These are phyloP conservation scores for Chrysotoxum bicinctum DNA, from an alignment of 2,888 invertebrate species.

Conservation along the genomic window DNA sequence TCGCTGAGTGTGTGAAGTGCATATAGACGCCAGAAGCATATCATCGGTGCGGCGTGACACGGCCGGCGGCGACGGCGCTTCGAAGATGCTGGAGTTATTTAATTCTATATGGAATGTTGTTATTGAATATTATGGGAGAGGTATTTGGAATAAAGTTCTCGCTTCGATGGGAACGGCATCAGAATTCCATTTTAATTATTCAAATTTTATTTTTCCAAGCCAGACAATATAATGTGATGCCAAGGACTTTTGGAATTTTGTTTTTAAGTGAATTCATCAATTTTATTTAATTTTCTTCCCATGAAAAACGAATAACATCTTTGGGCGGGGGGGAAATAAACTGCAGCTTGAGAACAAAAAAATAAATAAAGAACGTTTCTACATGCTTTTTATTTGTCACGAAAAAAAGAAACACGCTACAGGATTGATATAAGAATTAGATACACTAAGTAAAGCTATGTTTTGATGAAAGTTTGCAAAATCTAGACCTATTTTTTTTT, in stretches of 20 bases:
- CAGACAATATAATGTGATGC: neutral
- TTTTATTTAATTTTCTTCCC: neutral
- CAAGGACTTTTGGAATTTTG: conserved; percentile 16
- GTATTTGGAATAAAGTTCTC: conserved; percentile 14
- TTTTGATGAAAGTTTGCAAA: too few species aligned
- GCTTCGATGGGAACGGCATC: conserved; percentile 15
- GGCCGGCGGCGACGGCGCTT: conserved; percentile 13
- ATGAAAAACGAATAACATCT: neutral
- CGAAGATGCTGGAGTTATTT: conserved; percentile 26
- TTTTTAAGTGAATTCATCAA: neutral
- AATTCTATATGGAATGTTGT: conserved; percentile 48
- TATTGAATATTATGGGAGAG: conserved; percentile 30
- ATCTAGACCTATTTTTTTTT: too few species aligned
- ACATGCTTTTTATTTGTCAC: neutral
- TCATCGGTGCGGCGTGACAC: too few species aligned
- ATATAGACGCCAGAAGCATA: too few species aligned
- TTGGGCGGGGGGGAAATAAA: neutral
- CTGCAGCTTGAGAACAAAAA: neutral
- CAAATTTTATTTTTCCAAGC: conserved; percentile 1
- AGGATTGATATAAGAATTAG: too few species aligned
- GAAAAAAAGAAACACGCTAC: too few species aligned
- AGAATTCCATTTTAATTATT: conserved; percentile 28
- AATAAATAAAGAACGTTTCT: too few species aligned
- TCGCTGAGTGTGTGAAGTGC: conserved; percentile 27
- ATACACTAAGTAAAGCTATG: too few species aligned